Evolutionary conservation across 2,888 invertebrate genomes (phyloP).

Genomic region (Lasioglossum marginatum): DNA sequence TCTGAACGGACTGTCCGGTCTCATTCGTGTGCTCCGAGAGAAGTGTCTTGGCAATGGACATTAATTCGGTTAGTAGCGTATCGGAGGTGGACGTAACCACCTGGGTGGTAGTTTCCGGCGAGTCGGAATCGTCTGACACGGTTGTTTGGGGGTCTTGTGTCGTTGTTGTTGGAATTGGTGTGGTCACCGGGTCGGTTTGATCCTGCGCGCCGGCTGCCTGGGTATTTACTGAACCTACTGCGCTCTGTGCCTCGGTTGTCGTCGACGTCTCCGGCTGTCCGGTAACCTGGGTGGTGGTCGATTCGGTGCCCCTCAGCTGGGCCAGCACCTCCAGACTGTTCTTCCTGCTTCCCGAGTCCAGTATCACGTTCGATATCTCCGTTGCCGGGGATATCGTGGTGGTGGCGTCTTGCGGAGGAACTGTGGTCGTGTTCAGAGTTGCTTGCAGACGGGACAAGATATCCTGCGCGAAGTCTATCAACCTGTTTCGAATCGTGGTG

Average conservation of each 20-base stretch:
- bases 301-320: constrained; percentile 32
- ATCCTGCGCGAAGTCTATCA: constrained; percentile 67
- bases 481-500: constrained; percentile 49
- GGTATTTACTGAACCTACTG: constrained; percentile 52
- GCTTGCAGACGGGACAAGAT: constrained; percentile 60
- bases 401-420: neutral
- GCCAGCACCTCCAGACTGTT: constrained; percentile 34
- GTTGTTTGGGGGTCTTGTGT: constrained; percentile 49
- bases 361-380: constrained; percentile 57
- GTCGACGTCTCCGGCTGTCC: constrained; percentile 40
- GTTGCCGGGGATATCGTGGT: constrained; percentile 27
- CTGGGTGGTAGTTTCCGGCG: constrained; percentile 44
- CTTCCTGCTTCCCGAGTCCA: constrained; percentile 23
- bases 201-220: constrained; percentile 38
- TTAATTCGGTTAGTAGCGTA: constrained; percentile 72
- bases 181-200: constrained; percentile 26
- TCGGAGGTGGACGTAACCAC: constrained; percentile 54
- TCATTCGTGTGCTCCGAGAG: constrained; percentile 71
- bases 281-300: constrained; percentile 27
- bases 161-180: constrained; percentile 26
- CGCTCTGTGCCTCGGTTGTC: constrained; percentile 42
- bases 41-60: constrained; percentile 75
- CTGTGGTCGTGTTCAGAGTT: constrained; percentile 11
- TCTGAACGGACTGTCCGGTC: constrained; percentile 38
- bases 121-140: constrained; percentile 30